Conservation (phyloP, 2,113 vertebrate genomes). For the Corythornis madagascariensis region DNA sequence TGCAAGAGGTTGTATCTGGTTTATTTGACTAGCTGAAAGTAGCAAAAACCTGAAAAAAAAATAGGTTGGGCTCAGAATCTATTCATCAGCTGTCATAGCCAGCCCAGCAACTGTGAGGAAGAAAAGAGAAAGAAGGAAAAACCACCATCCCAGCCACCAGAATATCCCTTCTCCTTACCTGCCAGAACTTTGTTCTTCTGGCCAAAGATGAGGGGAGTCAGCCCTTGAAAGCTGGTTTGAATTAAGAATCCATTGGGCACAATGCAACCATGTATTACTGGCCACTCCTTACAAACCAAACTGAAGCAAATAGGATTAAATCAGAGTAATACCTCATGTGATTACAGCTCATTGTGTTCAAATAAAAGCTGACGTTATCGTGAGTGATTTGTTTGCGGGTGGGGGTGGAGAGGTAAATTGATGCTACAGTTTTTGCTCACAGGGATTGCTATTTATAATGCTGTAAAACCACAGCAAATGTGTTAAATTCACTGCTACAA, state of each 20-base stretch:
- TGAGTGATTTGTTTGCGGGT: neutral
- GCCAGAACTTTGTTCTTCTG: neutral
- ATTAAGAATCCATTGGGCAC: neutral
- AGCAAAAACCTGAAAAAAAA: neutral
- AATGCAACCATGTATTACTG: neutral
- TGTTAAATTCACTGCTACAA: neutral
- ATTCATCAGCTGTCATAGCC: neutral
- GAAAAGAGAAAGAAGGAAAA: neutral
- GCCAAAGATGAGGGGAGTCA: neutral
- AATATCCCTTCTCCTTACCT: neutral
- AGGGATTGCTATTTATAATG: neutral
- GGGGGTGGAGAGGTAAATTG: neutral
- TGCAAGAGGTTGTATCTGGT: neutral
- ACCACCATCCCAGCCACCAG: neutral
- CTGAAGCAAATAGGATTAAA: conserved; percentile 51
- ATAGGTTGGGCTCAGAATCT: neutral
- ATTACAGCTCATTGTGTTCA: conserved; percentile 47
- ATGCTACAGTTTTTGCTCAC: conserved; percentile 11
- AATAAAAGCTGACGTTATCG: conserved; percentile 36
- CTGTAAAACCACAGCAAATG: neutral
- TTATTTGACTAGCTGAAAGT: neutral
- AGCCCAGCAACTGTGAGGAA: neutral
- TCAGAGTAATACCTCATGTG: conserved; percentile 41
- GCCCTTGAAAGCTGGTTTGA: neutral
- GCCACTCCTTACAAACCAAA: conserved; percentile 47